Base-by-base conservation (phyloP, 1,140 invertebrate species). In the Paralvinella palmiformis region DNA sequence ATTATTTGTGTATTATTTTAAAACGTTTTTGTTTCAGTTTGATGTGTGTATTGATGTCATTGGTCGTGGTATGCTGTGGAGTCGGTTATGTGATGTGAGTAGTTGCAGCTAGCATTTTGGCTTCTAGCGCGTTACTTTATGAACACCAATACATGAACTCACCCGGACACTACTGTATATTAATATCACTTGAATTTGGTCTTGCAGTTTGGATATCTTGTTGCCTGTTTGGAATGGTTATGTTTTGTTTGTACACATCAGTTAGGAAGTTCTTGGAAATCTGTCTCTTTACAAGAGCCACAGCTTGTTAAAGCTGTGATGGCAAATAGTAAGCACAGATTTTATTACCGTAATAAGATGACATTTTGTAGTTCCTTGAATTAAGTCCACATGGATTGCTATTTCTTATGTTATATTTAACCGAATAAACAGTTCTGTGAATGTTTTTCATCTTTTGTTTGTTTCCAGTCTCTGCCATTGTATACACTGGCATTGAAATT, bases 141-240 rank as follows among this genome's bases (percentile, higher is more conserved):
- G n/a, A n/a, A n/a, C n/a, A n/a, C n/a, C n/a, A n/a, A n/a, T n/a
- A n/a, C n/a, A n/a, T n/a, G n/a, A n/a, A n/a, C n/a, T n/a, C n/a
- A n/a, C n/a, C n/a, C n/a, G n/a, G n/a, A n/a, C n/a, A n/a, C n/a
- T n/a, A n/a, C n/a, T 41, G 10, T n/a, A 41, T 41, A 13, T 41
- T n/a, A 41, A 13, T 41, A 41, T 41, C 37, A 41, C n/a, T 41
- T 41, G 37, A 10, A 32, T 33, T 4, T 33, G 35, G 17, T 15
- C 27, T 36, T 57, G 33, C 55, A 57, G 55, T 33, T 57, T n/a
- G 55, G 55, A 27, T 57, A 31, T 33, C 55, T 57, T 6, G 55
- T 57, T 20, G 10, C 55, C 22, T 24, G 27, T 13, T 36, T 57
- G 55, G 55, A 57, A n/a, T 57, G 55, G 55, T 20, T 57, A 20